Conservation (phyloP, 2,888 invertebrate species). For the Allacma fusca region DNA sequence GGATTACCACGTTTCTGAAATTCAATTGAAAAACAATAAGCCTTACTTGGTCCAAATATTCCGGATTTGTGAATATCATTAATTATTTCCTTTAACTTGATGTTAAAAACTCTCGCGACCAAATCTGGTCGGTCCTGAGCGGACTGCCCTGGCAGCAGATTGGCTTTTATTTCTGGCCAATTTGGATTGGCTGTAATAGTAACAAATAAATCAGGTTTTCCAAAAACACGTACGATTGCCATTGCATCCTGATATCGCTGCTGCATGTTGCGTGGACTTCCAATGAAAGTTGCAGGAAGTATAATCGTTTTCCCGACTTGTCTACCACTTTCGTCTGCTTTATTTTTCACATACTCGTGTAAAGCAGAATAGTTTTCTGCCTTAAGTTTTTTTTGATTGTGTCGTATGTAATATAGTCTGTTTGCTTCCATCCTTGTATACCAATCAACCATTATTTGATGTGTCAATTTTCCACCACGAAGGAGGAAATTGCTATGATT, state of each 20-base stretch:
- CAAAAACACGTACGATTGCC: slow-evolving; percentile 29
- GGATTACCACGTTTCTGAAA: slow-evolving; percentile 19
- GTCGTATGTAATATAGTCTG: too few species aligned
- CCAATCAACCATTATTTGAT: too few species aligned
- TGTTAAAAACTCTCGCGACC: slow-evolving; percentile 63
- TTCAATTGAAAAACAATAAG: slow-evolving; percentile 60
- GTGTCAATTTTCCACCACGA: too few species aligned
- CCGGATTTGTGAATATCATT: slow-evolving; percentile 52
- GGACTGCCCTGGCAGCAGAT: slow-evolving; percentile 60
- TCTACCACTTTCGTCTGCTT: slow-evolving; percentile 9
- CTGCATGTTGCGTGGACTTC: slow-evolving; percentile 60
- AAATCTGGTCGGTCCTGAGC: slow-evolving; percentile 63
- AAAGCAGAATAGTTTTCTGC: slow-evolving; percentile 55
- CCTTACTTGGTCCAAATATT: slow-evolving; percentile 54
- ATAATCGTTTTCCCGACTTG: slow-evolving; percentile 39
- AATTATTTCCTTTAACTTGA: slow-evolving; percentile 62
- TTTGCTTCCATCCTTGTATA: too few species aligned
- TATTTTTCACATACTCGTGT: slow-evolving; percentile 46
- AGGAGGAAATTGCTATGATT: too few species aligned
- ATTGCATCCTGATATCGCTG: slow-evolving; percentile 42
- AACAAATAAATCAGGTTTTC: slow-evolving; percentile 22
- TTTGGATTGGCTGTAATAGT: slow-evolving; percentile 43
- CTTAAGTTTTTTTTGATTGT: slow-evolving; percentile 56
- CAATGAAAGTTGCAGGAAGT: slow-evolving; percentile 61
- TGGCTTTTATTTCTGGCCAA: slow-evolving; percentile 53